Percentiles rank a stretch among this genome's conserved stretches.
phyloP scores from a whole-genome alignment of 2,797 vertebrate species.

The Anas capensis region DNA sequence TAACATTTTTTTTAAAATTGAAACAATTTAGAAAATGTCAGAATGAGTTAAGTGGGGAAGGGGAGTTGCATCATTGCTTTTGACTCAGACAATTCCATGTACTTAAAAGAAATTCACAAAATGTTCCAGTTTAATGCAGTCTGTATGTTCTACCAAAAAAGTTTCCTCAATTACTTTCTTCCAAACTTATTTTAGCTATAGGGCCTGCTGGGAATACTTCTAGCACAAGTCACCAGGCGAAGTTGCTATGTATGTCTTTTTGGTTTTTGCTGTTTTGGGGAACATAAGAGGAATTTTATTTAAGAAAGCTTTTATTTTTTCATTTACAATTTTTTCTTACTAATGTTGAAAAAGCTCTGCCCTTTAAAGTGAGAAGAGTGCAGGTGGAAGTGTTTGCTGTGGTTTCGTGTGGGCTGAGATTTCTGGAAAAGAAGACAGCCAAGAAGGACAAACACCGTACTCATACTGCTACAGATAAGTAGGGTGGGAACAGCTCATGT shows the following conservation, averaged over 20 bases:
- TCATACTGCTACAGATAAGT: not conserved
- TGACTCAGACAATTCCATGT: not conserved
- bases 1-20: not conserved
- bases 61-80: not conserved
- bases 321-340: not conserved
- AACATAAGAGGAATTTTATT: not conserved
- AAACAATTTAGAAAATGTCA: not conserved
- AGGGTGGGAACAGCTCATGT: not conserved
- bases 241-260: not conserved
- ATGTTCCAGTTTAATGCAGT: not conserved
- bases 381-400: not conserved
- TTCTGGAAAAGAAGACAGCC: not conserved
- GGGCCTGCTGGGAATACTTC: not conserved
- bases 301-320: not conserved
- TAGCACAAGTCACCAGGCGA: not conserved
- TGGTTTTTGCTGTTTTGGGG: not conserved
- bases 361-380: not conserved
- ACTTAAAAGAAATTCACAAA: not conserved
- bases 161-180: not conserved
- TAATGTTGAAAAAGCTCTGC: not conserved
- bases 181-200: not conserved
- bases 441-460: not conserved
- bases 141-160: not conserved
- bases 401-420: accelerated
- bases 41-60: not conserved